Evolutionary conservation across 2,888 invertebrate genomes (phyloP).

Genomic region (Ferrisia virgata): DNA sequence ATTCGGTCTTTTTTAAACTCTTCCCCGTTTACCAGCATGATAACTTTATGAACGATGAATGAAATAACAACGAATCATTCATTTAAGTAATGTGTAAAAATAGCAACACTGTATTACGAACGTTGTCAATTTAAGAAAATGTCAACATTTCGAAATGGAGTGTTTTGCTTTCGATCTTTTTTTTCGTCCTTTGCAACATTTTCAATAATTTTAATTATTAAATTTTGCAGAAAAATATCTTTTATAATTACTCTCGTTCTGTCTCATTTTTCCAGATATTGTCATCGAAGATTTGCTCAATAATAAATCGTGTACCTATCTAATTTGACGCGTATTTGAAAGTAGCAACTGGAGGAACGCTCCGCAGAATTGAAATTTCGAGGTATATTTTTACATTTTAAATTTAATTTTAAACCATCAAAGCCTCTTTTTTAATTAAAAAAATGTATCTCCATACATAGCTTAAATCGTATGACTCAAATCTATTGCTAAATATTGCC

Average conservation of each 20-base stretch:
- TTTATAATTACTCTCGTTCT: background rate
- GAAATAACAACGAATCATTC: background rate
- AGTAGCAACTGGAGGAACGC: background rate
- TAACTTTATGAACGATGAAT: background rate
- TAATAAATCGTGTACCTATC: background rate
- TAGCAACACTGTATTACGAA: background rate
- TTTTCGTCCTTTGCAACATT: background rate
- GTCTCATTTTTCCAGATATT: background rate
- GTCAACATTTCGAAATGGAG: background rate
- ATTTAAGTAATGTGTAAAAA: background rate
- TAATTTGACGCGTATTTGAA: background rate
- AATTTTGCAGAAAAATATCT: background rate
- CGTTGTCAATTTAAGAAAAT: background rate
- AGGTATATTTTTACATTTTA: background rate
- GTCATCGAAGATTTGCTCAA: background rate
- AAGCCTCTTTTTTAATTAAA: background rate
- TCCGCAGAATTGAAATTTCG: background rate
- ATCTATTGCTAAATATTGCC: background rate
- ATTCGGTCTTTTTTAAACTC: background rate
- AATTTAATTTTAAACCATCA: background rate
- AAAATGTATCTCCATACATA: background rate
- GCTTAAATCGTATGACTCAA: background rate
- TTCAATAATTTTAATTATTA: background rate
- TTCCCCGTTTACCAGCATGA: background rate
- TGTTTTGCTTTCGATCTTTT: background rate